Percentiles rank a stretch among this genome's conserved stretches.
These are phyloP conservation scores for Trididemnum miniatum DNA, from an alignment of 23 tunicate genomes.

Conservation along the genomic window DNA sequence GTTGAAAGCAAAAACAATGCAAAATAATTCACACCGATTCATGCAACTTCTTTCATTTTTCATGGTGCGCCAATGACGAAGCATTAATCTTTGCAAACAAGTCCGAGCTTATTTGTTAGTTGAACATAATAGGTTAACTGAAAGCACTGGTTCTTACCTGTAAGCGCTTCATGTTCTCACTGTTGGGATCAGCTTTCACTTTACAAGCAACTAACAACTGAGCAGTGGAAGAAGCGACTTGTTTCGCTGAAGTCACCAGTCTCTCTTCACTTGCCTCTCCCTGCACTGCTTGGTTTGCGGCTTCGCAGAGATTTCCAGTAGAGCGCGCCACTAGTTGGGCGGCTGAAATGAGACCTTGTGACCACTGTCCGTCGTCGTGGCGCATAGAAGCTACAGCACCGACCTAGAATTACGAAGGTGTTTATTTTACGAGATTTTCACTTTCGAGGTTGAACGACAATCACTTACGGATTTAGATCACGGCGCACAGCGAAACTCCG, in stretches of 20 bases:
- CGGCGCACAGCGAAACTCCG: too few species aligned
- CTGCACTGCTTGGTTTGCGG: constrained; percentile 94
- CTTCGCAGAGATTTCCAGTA: constrained; percentile 89
- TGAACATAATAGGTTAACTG: too few species aligned
- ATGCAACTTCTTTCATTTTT: too few species aligned
- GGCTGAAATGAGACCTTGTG: constrained; percentile 90
- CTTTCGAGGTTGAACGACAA: too few species aligned
- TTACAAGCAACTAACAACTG: constrained; percentile 92
- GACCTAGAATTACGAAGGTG: too few species aligned
- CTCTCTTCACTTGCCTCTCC: constrained; percentile 95
- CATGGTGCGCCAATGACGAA: too few species aligned
- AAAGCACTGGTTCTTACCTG: too few species aligned
- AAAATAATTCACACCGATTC: too few species aligned
- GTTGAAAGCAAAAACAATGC: background rate
- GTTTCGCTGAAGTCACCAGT: constrained; percentile 85
- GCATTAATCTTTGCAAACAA: too few species aligned
- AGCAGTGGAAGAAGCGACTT: constrained; percentile 88
- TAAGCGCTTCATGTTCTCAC: constrained; percentile 91
- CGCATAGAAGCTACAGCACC: constrained; percentile 59
- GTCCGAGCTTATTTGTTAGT: too few species aligned
- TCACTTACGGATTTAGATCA: too few species aligned
- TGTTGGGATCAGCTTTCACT: constrained; percentile 96
- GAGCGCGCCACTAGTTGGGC: constrained; percentile 97
- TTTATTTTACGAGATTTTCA: too few species aligned
- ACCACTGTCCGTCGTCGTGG: constrained; percentile 95